Conservation (phyloP, 2,888 invertebrate species). For the Philaethria dido region DNA sequence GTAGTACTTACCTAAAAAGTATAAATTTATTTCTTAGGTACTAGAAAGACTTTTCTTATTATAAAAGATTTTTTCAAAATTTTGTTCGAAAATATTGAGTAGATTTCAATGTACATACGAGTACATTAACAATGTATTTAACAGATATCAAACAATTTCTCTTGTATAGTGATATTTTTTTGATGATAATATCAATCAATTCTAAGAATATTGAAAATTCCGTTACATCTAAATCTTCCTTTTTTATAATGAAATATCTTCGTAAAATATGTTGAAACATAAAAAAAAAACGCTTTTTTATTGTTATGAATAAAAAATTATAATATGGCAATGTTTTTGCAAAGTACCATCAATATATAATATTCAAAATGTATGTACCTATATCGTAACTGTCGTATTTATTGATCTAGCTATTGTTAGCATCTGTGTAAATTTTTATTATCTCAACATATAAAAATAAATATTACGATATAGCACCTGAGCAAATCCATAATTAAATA, state of each 20-base stretch:
- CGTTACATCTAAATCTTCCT: too few species aligned
- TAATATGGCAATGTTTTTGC: too few species aligned
- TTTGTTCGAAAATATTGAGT: neutral
- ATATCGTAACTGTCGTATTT: neutral
- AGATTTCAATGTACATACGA: neutral
- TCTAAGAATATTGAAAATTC: neutral
- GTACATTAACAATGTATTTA: neutral
- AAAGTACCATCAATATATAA: neutral
- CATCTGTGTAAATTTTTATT: constrained; percentile 3
- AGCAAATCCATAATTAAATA: constrained; percentile 1
- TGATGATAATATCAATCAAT: neutral
- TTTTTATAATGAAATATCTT: too few species aligned
- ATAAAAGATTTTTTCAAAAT: neutral
- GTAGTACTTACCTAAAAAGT: too few species aligned
- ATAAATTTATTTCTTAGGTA: too few species aligned
- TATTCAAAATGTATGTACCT: neutral
- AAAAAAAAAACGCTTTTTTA: too few species aligned
- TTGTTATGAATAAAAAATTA: too few species aligned
- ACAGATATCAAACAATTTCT: neutral
- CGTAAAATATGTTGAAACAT: too few species aligned
- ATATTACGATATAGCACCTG: neutral
- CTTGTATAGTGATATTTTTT: neutral
- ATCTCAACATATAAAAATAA: neutral
- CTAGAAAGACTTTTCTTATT: too few species aligned
- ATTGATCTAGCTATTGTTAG: constrained; percentile 5